A percentile compares a stretch with the other conserved stretches of the same genome.
Evolutionary conservation across 2,113 vertebrate genomes (phyloP).

Genomic region (Pomatorhinus ruficollis): DNA sequence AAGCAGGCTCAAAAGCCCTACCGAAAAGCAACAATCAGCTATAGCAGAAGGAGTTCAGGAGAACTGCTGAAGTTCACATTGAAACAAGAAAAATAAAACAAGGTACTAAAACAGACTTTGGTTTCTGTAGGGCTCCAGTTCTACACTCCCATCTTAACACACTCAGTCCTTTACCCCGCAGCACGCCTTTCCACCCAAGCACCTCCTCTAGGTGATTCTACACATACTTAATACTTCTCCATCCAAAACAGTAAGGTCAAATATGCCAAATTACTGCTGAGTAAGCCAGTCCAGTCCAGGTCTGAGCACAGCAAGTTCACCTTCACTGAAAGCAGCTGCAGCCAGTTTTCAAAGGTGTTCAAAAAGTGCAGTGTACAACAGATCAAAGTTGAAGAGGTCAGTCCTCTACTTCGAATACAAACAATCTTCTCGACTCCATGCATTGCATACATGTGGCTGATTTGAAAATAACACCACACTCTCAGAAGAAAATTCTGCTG

Average conservation of each 20-base stretch:
- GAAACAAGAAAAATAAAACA: not conserved
- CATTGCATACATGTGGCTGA: not conserved
- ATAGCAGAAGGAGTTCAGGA: not conserved
- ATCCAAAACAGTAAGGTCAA: not conserved
- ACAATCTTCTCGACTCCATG: not conserved
- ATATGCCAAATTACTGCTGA: not conserved
- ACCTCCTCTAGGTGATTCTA: not conserved
- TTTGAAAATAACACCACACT: not conserved
- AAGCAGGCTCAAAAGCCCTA: not conserved
- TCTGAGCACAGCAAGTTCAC: not conserved
- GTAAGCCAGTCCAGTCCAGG: not conserved
- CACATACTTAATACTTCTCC: not conserved
- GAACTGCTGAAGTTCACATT: not conserved
- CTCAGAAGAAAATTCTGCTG: not conserved
- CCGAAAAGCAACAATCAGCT: not conserved
- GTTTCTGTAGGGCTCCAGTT: not conserved
- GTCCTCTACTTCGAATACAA: accelerated
- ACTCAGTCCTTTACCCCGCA: not conserved
- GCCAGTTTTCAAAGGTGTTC: not conserved
- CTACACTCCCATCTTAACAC: not conserved
- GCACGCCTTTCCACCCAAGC: not conserved
- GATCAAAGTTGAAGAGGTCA: not conserved
- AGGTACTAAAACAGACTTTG: not conserved
- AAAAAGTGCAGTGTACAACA: accelerated
- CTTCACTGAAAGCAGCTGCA: not conserved